Evolutionary conservation across 2,113 vertebrate species (phyloP).

Genomic region (Caretta caretta): DNA sequence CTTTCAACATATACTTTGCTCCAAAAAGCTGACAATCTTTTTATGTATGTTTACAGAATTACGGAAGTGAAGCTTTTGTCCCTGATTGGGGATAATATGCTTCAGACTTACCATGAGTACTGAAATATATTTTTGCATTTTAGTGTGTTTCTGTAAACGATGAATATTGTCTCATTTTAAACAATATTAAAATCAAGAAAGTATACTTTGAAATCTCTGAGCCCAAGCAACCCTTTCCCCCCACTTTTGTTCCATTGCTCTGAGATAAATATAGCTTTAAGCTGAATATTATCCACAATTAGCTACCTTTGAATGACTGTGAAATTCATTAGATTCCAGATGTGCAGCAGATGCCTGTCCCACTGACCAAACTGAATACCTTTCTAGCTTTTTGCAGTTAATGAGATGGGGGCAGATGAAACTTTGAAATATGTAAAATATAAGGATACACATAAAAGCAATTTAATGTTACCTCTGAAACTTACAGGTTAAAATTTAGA

Average conservation of each 20-base stretch:
- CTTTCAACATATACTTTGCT: neutral
- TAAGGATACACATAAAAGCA: too few species aligned
- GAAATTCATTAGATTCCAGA: too few species aligned
- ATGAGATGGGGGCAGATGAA: too few species aligned
- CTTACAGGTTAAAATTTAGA: too few species aligned
- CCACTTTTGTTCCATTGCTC: neutral
- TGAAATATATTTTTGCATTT: neutral
- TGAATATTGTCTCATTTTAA: conserved; percentile 30
- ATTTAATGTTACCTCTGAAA: too few species aligned
- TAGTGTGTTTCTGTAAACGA: neutral
- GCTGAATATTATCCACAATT: neutral
- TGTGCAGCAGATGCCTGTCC: too few species aligned
- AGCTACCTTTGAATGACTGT: too few species aligned
- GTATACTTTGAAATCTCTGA: neutral
- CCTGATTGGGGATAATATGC: neutral
- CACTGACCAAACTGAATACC: too few species aligned
- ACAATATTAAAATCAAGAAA: neutral
- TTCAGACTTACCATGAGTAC: neutral
- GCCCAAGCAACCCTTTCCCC: neutral
- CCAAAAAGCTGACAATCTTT: neutral
- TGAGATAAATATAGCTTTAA: neutral
- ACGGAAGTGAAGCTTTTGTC: neutral
- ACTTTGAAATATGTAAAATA: too few species aligned
- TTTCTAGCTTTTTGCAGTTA: too few species aligned
- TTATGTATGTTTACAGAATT: fast-evolving